Evolutionary conservation across 2,113 vertebrate species (phyloP).

Genomic region (Pycnonotus jocosus): DNA sequence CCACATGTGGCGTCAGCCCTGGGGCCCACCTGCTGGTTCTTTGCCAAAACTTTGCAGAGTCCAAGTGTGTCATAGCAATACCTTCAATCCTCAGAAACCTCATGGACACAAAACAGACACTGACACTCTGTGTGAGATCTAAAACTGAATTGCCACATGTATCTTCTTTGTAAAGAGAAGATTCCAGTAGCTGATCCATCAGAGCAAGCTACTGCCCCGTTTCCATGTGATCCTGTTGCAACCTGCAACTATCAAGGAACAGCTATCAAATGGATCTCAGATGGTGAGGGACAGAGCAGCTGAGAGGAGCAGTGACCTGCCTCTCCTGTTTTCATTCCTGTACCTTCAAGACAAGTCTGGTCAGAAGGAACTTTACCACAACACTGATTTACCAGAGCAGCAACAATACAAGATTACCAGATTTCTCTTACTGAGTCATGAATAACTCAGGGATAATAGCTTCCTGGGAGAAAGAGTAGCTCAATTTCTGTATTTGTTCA

Average conservation of each 20-base stretch:
- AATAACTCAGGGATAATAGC: background rate
- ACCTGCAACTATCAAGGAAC: background rate
- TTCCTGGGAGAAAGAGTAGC: background rate
- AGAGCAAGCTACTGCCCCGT: background rate
- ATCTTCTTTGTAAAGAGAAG: background rate
- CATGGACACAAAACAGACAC: accelerated
- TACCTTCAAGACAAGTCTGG: background rate
- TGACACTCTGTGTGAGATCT: background rate
- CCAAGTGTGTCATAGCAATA: background rate
- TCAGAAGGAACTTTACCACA: background rate
- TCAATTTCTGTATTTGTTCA: background rate
- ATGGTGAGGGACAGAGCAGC: background rate
- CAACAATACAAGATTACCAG: background rate
- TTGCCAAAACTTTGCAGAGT: background rate
- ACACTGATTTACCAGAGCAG: background rate
- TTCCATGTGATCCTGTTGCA: background rate
- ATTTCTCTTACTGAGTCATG: background rate
- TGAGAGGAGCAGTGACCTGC: background rate
- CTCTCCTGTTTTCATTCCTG: background rate
- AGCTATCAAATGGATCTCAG: background rate
- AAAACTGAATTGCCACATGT: background rate
- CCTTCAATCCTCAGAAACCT: background rate
- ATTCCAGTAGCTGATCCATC: background rate
- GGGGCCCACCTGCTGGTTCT: background rate
- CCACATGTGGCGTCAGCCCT: accelerated